Percentiles rank a stretch among this genome's conserved stretches.
phyloP scores from a whole-genome alignment of 2,113 vertebrate species.

The Hippoglossus stenolepis region DNA sequence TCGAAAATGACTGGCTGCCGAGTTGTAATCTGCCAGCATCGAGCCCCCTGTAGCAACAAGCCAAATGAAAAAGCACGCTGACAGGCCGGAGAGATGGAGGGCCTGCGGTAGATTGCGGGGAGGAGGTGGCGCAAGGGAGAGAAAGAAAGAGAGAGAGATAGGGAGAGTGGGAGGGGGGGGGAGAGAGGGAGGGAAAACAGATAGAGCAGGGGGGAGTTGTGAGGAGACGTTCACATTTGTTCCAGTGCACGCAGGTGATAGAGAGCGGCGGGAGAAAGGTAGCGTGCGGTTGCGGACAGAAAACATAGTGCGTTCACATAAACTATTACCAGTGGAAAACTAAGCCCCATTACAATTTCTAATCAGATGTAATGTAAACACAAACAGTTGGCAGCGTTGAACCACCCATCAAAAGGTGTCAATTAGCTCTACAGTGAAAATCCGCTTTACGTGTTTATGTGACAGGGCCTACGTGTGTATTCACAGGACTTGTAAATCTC shows the following conservation, averaged over 20 bases:
- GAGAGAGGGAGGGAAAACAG: constrained; percentile 27
- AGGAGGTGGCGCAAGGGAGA: constrained; percentile 54
- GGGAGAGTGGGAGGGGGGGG: background rate
- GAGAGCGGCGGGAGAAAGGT: constrained; percentile 33
- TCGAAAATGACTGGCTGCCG: constrained; percentile 89
- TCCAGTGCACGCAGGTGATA: constrained; percentile 54
- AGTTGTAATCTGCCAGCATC: constrained; percentile 87
- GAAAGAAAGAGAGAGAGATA: background rate
- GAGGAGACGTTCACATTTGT: constrained; percentile 54
- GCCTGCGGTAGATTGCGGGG: constrained; percentile 78
- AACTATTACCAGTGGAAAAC: constrained; percentile 49
- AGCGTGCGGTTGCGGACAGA: constrained; percentile 25
- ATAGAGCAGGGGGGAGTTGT: constrained; percentile 35
- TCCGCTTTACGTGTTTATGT: constrained; percentile 55
- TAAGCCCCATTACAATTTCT: constrained; percentile 67
- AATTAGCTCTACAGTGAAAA: constrained; percentile 62
- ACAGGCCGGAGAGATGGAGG: constrained; percentile 84
- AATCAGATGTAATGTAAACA: constrained; percentile 69
- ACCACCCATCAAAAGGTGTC: constrained; percentile 52
- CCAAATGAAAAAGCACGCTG: constrained; percentile 83
- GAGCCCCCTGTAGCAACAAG: constrained; percentile 85
- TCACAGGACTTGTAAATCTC: constrained; percentile 50
- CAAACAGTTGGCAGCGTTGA: constrained; percentile 63
- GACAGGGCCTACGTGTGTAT: constrained; percentile 4
- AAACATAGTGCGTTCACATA: constrained; percentile 46